A percentile compares a stretch with the other conserved stretches of the same genome.
Conservation (phyloP, 2,888 invertebrate genomes). For the Branchellion lobata region DNA sequence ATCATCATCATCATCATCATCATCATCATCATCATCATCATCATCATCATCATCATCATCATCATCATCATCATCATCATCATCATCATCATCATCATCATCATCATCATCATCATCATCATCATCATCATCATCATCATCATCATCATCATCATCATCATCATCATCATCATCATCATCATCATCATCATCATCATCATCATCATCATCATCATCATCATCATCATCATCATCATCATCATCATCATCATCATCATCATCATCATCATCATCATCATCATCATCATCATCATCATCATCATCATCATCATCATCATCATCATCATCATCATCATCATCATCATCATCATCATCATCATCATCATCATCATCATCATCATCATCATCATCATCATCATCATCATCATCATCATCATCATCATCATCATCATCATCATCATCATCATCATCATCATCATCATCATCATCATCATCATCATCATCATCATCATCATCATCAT, state of each 20-base stretch:
- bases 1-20: too few species aligned
- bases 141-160: neutral
- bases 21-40: too few species aligned
- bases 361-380: conserved; percentile 18
- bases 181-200: too few species aligned
- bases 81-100: conserved; percentile 16
- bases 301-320: neutral
- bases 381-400: conserved; percentile 25
- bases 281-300: conserved; percentile 38
- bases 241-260: too few species aligned
- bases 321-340: neutral
- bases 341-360: neutral
- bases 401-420: conserved; percentile 9
- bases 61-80: conserved; percentile 1
- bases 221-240: too few species aligned
- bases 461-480: too few species aligned
- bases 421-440: conserved; percentile 11
- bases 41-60: neutral
- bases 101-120: conserved; percentile 22
- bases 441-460: neutral
- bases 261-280: too few species aligned
- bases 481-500: too few species aligned
- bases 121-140: conserved; percentile 20
- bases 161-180: neutral
- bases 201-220: too few species aligned